Evolutionary conservation across 2,888 invertebrate genomes (phyloP).

Genomic region (Calameuta filiformis): DNA sequence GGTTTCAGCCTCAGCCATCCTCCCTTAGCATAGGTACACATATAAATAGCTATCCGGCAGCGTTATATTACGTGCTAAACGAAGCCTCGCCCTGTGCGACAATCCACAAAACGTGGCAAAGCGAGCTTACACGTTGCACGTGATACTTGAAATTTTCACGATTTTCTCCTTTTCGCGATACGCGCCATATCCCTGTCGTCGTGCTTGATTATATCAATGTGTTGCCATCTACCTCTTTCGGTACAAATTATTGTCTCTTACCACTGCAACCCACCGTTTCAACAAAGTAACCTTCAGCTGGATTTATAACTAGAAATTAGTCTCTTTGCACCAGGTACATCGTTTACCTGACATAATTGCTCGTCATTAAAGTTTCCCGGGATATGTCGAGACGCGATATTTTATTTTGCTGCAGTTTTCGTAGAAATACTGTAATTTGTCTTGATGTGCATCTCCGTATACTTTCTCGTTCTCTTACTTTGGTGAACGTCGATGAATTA

Average conservation of each 20-base stretch:
- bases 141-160: background rate
- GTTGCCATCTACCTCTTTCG: background rate
- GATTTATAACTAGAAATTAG: background rate
- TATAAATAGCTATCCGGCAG: conserved; percentile 45
- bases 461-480: background rate
- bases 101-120: conserved; percentile 32
- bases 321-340: background rate
- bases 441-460: background rate
- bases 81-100: conserved; percentile 37
- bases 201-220: background rate
- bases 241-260: background rate
- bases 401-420: background rate
- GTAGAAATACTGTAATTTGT: background rate
- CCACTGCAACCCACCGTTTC: background rate
- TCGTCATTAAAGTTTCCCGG: background rate
- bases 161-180: background rate
- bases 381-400: background rate
- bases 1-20: background rate
- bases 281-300: background rate
- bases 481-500: background rate
- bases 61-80: conserved; percentile 49
- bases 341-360: background rate
- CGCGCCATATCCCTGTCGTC: background rate
- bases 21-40: conserved; percentile 23
- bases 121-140: background rate